Base-by-base conservation (phyloP, 2,888 invertebrate genomes). In the Dendrolimus pini region DNA sequence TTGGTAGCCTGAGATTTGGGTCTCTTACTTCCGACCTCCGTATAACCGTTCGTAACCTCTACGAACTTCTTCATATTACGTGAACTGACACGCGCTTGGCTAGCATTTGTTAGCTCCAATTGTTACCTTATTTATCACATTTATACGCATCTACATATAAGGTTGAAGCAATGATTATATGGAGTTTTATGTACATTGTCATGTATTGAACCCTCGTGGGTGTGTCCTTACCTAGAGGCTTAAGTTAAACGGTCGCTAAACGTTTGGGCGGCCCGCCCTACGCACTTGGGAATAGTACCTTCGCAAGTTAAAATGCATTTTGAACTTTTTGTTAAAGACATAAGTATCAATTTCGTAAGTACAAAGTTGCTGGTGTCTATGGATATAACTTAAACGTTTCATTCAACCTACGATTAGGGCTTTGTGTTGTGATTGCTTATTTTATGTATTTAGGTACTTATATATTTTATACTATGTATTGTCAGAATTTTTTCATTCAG, bases 221-320 rank as follows among this genome's bases (percentile, higher is more conserved):
- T 85, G 90, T 88, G 88, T 84, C 88, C 77, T 72, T 64, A 76
- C 77, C 73, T 82, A 80, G 77, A 79, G 78, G 75, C 82, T 80
- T 82, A 78, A 80, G 83, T 80, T 89, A 90, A 90, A 89, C 88
- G 88, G 78, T 84, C 82, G 84, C 83, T 89, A 90, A 90, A 89
- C 89, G 90, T 83, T 90, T 90, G 90, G 90, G 90, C 90, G 89
- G 89, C 87, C 89, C 89, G 90, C 90, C 90, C 89, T 88, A 82
- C 80, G 69, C 67, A 74, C 78, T 80, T 77, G 71, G 72, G 72
- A 71, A 62, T 70, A 75, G 82, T 47, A 47, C 47, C 47, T 47
- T 47, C 12, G 2, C 9, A 3, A 9, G 47, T 3, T 30, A 47
- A 9, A 9, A 47, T 47, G 12, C 0, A 47, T 47, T 47, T 47